A percentile compares a stretch with the other conserved stretches of the same genome.
Evolutionary conservation across 2,797 vertebrate genomes (phyloP).

Genomic region (Agapornis canus): DNA sequence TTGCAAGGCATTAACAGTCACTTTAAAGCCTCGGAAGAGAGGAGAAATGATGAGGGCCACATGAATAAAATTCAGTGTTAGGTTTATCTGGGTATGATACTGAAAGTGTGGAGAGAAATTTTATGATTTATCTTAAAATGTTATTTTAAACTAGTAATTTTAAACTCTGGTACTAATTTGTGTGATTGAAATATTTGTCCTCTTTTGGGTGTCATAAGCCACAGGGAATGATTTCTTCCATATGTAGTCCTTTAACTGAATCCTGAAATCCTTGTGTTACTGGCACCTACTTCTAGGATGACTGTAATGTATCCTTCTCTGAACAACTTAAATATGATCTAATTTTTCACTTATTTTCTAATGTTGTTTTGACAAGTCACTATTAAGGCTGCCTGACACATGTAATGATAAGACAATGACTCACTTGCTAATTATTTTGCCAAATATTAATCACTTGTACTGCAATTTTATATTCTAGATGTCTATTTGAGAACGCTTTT

Average conservation of each 20-base stretch:
- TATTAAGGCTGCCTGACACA: constrained; percentile 9
- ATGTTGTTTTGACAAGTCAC: constrained; percentile 16
- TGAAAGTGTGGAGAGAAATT: neutral
- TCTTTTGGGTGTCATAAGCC: neutral
- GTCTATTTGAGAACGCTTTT: neutral
- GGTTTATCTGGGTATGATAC: neutral
- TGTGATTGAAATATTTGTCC: neutral
- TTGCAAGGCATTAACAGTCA: neutral
- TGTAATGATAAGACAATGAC: neutral
- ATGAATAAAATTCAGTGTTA: neutral
- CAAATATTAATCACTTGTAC: constrained; percentile 23
- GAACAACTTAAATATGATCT: neutral
- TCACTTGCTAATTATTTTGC: constrained; percentile 42
- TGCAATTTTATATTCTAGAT: neutral
- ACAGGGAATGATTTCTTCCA: neutral
- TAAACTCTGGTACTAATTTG: neutral
- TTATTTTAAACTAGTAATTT: neutral
- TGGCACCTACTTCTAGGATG: neutral
- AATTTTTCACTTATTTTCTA: constrained; percentile 33
- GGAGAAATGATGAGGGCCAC: neutral
- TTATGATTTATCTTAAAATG: neutral
- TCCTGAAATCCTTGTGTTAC: neutral
- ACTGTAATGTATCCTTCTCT: neutral
- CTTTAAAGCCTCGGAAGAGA: neutral
- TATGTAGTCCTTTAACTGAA: neutral